Evolutionary conservation across 1,140 invertebrate genomes (phyloP).

Genomic region (Elysia chlorotica): DNA sequence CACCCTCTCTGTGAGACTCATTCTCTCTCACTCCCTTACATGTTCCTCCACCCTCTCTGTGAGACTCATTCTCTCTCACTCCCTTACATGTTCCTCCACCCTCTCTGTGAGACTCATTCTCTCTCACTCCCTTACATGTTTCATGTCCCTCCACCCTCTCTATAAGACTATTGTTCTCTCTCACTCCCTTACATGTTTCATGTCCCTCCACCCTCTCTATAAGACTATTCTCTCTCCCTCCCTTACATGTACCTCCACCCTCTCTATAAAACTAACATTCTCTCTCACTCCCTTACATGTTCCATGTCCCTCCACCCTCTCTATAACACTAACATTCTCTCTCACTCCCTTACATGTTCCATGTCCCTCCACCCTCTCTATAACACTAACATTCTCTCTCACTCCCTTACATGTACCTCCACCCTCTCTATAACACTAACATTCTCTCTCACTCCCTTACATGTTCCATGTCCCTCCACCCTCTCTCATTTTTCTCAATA

Average conservation of each 20-base stretch:
- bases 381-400: background rate
- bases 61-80: background rate
- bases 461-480: too few species aligned
- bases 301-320: too few species aligned
- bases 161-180: background rate
- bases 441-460: conserved; percentile 1
- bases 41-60: background rate
- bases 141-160: background rate
- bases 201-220: too few species aligned
- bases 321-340: too few species aligned
- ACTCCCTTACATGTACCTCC: background rate
- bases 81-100: background rate
- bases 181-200: too few species aligned
- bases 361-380: too few species aligned
- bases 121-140: background rate
- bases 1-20: background rate
- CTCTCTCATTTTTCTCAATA: too few species aligned
- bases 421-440: background rate
- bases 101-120: background rate
- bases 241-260: too few species aligned
- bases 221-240: too few species aligned
- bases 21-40: background rate
- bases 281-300: too few species aligned
- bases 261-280: too few species aligned
- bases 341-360: too few species aligned